These are phyloP conservation scores for Palythoa grandiflora DNA, from an alignment of 92 coral and sea anemone genomes.

Conservation along the genomic window DNA sequence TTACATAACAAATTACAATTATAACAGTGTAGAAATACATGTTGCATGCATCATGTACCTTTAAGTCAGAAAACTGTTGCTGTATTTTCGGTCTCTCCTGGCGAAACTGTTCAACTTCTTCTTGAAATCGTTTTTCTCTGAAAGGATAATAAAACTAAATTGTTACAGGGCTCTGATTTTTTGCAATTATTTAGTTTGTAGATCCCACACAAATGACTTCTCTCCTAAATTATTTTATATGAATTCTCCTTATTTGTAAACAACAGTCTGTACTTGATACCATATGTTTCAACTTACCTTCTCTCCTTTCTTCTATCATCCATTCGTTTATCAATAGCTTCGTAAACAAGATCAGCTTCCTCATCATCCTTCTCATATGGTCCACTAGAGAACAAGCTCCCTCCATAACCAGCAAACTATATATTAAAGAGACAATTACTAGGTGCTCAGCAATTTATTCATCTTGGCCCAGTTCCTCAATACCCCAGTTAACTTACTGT, in stretches of 20 bases:
- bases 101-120: slow-evolving; percentile 95
- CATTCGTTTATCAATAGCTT: slow-evolving; percentile 98
- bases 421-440: neutral
- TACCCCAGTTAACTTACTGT: no score
- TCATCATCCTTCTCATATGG: slow-evolving; percentile 99
- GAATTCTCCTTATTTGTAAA: no score
- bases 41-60: slow-evolving; percentile 53
- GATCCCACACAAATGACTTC: no score
- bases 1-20: no score
- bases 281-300: slow-evolving; percentile 60
- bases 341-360: slow-evolving; percentile 97
- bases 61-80: slow-evolving; percentile 96
- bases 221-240: no score
- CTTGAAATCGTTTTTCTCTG: slow-evolving; percentile 94
- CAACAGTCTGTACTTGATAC: no score
- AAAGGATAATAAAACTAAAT: neutral
- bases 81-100: slow-evolving; percentile 98
- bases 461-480: no score
- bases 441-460: neutral
- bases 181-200: no score
- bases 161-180: neutral
- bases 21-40: neutral
- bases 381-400: slow-evolving; percentile 93
- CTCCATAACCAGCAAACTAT: slow-evolving; percentile 99
- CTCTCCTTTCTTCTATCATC: slow-evolving; percentile 96